These are phyloP conservation scores for Priocnemis perturbator DNA, from an alignment of 2,888 invertebrate species.

Conservation along the genomic window DNA sequence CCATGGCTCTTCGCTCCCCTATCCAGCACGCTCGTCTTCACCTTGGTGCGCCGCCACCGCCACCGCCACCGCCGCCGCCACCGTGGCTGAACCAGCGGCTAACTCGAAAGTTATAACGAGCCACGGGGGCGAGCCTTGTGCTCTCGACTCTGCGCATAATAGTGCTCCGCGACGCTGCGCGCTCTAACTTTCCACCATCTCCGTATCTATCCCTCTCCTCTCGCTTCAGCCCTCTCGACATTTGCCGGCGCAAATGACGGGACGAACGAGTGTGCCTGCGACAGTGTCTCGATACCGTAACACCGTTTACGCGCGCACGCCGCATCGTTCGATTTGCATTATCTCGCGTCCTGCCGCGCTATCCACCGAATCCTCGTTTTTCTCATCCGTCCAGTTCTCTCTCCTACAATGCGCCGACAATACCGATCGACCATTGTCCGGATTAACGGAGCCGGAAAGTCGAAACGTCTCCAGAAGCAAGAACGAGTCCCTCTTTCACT, in stretches of 20 bases:
- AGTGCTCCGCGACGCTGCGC: constrained; percentile 52
- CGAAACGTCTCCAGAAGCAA: not conserved
- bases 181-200: constrained; percentile 17
- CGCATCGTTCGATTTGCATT: too few species aligned
- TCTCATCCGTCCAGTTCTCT: too few species aligned
- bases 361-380: too few species aligned
- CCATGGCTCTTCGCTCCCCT: constrained; percentile 56
- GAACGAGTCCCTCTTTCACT: not conserved
- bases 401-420: constrained; percentile 13
- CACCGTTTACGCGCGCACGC: too few species aligned
- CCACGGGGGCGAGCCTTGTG: constrained; percentile 55
- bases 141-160: constrained; percentile 60
- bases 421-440: too few species aligned
- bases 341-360: too few species aligned
- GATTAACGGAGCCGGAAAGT: too few species aligned
- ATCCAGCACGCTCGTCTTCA: constrained; percentile 61
- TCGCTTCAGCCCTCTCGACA: not conserved
- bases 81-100: constrained; percentile 59
- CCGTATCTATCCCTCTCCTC: not conserved
- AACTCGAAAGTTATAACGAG: constrained; percentile 69
- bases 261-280: too few species aligned
- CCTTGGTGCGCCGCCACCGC: constrained; percentile 40
- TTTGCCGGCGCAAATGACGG: too few species aligned
- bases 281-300: too few species aligned
- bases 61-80: too few species aligned